Conservation (phyloP, 2,888 invertebrate genomes). For the Protophormia terraenovae region DNA sequence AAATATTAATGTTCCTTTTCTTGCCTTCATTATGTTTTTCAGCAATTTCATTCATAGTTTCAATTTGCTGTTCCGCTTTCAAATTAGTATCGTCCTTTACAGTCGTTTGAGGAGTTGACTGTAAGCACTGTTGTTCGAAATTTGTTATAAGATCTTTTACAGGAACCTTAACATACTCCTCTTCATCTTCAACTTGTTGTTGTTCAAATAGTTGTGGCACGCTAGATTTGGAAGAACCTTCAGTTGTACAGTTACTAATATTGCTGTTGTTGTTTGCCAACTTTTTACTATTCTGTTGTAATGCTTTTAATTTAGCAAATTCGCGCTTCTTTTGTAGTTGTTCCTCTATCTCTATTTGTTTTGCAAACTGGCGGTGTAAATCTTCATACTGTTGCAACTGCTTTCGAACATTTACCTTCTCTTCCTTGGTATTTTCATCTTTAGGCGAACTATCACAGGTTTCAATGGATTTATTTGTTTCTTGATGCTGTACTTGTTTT, state of each 20-base stretch:
- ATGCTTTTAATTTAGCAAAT: slow-evolving; percentile 50
- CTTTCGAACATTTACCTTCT: slow-evolving; percentile 69
- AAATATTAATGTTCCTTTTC: slow-evolving; percentile 12
- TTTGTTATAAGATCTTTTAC: slow-evolving; percentile 83
- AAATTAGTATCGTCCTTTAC: neutral
- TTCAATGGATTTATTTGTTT: neutral
- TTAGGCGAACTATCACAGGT: neutral
- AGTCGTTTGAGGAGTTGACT: neutral
- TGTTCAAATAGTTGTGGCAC: neutral
- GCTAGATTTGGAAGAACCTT: neutral
- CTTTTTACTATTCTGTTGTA: neutral
- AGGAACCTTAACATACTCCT: slow-evolving; percentile 80
- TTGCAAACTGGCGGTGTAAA: slow-evolving; percentile 70
- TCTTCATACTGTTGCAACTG: slow-evolving; percentile 72
- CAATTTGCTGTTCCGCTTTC: neutral
- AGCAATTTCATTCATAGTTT: neutral
- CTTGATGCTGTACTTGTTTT: slow-evolving; percentile 4
- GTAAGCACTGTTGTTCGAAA: slow-evolving; percentile 83
- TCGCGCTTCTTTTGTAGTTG: slow-evolving; percentile 24
- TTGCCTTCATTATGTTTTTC: slow-evolving; percentile 38
- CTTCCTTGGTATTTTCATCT: neutral
- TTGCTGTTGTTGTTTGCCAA: neutral
- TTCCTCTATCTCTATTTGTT: slow-evolving; percentile 63
- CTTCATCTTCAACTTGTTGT: neutral
- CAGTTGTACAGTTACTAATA: neutral